Conservation (phyloP, 2,113 vertebrate species). For the Nibea albiflora region DNA sequence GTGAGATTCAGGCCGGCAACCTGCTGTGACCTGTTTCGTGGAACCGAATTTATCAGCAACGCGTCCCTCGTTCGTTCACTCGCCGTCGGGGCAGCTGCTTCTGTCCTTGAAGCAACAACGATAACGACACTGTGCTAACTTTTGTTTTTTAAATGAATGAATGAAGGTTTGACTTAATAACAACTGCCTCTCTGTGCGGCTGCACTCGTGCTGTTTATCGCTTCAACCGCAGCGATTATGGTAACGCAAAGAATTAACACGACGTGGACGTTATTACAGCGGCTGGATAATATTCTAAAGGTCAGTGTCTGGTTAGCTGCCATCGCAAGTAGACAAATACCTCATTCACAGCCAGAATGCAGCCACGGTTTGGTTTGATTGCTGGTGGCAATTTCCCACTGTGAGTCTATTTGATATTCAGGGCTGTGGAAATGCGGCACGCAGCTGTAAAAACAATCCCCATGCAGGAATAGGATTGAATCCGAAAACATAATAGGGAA, state of each 20-base stretch:
- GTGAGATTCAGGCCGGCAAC: slow-evolving; percentile 40
- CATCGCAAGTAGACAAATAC: slow-evolving; percentile 8
- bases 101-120: slow-evolving; percentile 12
- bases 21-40: slow-evolving; percentile 32
- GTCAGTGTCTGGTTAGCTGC: slow-evolving; percentile 5
- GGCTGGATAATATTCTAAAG: slow-evolving; percentile 19
- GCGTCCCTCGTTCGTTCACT: slow-evolving; percentile 4
- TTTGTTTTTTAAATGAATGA: no score
- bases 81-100: not conserved
- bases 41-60: slow-evolving; percentile 7
- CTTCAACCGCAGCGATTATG: not conserved
- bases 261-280: slow-evolving; percentile 1
- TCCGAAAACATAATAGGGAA: slow-evolving; percentile 53
- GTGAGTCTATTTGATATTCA: slow-evolving; percentile 58
- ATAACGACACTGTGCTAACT: not conserved
- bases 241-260: slow-evolving; percentile 6
- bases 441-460: slow-evolving; percentile 49
- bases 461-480: slow-evolving; percentile 30
- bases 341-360: slow-evolving; percentile 16
- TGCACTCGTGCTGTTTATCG: not conserved
- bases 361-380: slow-evolving; percentile 7
- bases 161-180: not conserved
- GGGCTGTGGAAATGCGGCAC: not conserved
- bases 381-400: slow-evolving; percentile 18
- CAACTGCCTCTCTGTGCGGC: not conserved